Evolutionary conservation across 2,888 invertebrate species (phyloP), one percentile per base, ranked within the genome.

Genomic region (Platynereis dumerilii): DNA sequence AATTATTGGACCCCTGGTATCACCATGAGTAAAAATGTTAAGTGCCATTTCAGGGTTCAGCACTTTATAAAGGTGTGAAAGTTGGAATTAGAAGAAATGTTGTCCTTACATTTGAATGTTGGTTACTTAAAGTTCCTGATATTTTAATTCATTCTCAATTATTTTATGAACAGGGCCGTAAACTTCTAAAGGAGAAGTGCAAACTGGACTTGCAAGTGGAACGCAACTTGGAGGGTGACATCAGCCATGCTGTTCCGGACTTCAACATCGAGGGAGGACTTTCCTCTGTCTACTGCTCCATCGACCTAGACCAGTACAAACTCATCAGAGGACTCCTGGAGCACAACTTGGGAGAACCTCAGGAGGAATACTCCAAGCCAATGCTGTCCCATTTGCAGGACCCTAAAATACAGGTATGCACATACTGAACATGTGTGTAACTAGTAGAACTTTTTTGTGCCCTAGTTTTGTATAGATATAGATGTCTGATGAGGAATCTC

Each of bases 331-430:
- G 95, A 22, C 88, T 97, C 66, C 86, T 97, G 7, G 88, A 90
- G 1, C 92, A 92, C 85, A 97, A 97, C 86, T 89, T 97, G 69
- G 95, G 93, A 0, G 96, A 96, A 84, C 87, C 88, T 74, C 88
- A 92, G 17, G 91, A 91, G 60, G 77, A 80, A 58, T 80, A 82
- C 67, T 76, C 78, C 66, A 69, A 74, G 42, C 79, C 78, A 10
- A 69, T 82, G 28, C 76, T 82, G 75, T 76, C 80, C 1, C 75
- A 79, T 61, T 71, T 81, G 52, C 77, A 80, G 70, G 90, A 91
- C 73, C 86, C 84, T 2, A 77, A 76, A 28, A 82, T 78, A 64
- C 76, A 80, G 73, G 83, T 83, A 60, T 15, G 69, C 39, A 5
- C 12, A 22, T 34, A 12, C 5, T 34, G 34, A 34, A n/a, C n/a